Evolutionary conservation across 1,140 invertebrate species (phyloP).

Genomic region (Rhopalosiphum maidis): DNA sequence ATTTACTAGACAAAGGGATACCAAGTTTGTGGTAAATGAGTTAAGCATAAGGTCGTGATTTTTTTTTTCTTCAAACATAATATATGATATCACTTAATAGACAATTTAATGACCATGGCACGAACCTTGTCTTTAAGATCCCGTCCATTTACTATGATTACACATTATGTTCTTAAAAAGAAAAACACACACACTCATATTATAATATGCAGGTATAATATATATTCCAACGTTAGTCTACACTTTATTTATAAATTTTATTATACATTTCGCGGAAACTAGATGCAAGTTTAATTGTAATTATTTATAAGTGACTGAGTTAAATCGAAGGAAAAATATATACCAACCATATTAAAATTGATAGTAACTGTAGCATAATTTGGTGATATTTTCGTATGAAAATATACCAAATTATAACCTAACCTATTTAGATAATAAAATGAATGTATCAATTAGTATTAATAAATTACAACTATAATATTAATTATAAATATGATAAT

Average conservation of each 20-base stretch:
- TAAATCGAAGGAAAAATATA: neutral
- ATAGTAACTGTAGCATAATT: neutral
- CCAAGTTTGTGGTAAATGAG: slow-evolving; percentile 19
- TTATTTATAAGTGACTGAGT: neutral
- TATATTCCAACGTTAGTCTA: neutral
- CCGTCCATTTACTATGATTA: slow-evolving; percentile 26
- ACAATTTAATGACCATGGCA: slow-evolving; percentile 32
- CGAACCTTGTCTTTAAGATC: neutral
- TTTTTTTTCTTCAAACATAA: slow-evolving; percentile 28
- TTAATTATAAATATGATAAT: neutral
- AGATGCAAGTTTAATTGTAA: neutral
- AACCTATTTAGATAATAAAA: too few relatives aligned
- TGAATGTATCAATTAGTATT: neutral
- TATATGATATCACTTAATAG: slow-evolving; percentile 13
- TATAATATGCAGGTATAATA: neutral
- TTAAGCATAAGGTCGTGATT: slow-evolving; percentile 30
- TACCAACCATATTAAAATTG: too few relatives aligned
- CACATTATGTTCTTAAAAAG: neutral
- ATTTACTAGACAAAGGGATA: neutral
- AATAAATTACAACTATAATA: neutral
- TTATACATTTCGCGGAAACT: neutral
- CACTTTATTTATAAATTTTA: neutral
- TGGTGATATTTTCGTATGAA: neutral
- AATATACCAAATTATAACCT: too few relatives aligned
- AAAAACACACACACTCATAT: neutral